phyloP scores from a whole-genome alignment of 2,888 invertebrate species.

The Sialis lutaria region DNA sequence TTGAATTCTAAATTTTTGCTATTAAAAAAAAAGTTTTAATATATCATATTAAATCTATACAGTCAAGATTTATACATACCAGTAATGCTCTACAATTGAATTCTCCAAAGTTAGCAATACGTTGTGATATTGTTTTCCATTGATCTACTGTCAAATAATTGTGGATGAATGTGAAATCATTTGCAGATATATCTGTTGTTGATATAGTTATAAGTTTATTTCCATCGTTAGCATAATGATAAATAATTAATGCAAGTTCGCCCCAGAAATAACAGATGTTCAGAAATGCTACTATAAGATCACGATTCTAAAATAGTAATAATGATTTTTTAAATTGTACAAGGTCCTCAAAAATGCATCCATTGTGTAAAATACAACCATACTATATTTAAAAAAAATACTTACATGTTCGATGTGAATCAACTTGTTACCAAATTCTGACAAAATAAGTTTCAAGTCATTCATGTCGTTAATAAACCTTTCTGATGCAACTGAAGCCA shows the following conservation, averaged over 20 bases:
- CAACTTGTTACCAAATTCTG: constrained; percentile 11
- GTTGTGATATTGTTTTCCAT: constrained; percentile 14
- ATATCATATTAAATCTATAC: neutral
- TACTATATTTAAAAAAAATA: neutral
- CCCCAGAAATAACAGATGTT: constrained; percentile 15
- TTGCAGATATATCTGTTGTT: neutral
- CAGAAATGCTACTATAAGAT: constrained; percentile 12
- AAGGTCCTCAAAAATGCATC: no score
- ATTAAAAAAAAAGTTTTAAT: neutral
- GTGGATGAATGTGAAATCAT: constrained; percentile 7
- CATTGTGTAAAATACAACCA: no score
- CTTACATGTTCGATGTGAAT: constrained; percentile 9
- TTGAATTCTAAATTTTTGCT: neutral
- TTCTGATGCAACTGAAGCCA: constrained; percentile 11
- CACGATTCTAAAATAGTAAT: constrained; percentile 9
- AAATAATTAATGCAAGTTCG: constrained; percentile 13
- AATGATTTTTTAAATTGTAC: neutral
- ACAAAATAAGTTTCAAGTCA: constrained; percentile 15
- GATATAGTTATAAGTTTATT: neutral
- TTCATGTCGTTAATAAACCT: constrained; percentile 15
- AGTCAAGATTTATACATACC: constrained; percentile 11
- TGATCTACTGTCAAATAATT: constrained; percentile 14
- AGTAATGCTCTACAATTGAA: constrained; percentile 13
- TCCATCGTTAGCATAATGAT: constrained; percentile 15
- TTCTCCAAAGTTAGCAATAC: constrained; percentile 12